Evolutionary conservation across 2,888 invertebrate species (phyloP), one percentile per base, ranked within the genome.

Genomic region (Synergus japonicus): DNA sequence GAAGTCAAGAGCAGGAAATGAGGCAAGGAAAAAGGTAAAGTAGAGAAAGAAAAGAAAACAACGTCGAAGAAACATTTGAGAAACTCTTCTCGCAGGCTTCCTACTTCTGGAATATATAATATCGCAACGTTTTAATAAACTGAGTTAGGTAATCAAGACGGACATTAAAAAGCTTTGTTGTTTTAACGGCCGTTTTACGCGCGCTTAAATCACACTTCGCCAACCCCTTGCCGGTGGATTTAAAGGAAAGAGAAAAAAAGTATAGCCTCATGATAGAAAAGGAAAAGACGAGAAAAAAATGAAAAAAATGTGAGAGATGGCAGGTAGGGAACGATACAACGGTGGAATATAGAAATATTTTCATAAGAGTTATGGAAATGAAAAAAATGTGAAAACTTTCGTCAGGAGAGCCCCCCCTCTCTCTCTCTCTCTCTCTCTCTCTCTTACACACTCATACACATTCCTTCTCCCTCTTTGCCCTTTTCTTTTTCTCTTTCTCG

Each of bases 131-230:
- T 91, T 91, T 91, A 91, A 92, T 91, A 91, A 92, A 91, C 90
- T 88, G 89, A 91, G 89, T 90, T 88, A 87, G 88, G 91, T 88
- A 91, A 92, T 92, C 90, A 91, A 91, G 89, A 86, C 88, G 86
- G 86, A 86, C 88, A 88, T 90, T 88, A 90, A 91, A 90, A 89
- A 90, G 90, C 88, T 91, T 90, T 90, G 91, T 89, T 89, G 90
- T 87, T 91, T 92, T 92, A 92, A 92, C 91, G 90, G 87, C 85
- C 89, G 84, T 91, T 92, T 91, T 91, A 91, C 88, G 91, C 87
- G 87, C 90, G 89, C 87, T 92, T 92, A 90, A 92, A 92, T 92
- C 91, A 91, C 90, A 89, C 90, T 89, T 88, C 84, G 87, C 82
- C 73, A 73, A 83, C 84, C 84, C 81, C 83, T 80, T 67, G 82